These are phyloP conservation scores for Paguma larvata DNA, from an alignment of 2,797 vertebrate species.

Conservation along the genomic window DNA sequence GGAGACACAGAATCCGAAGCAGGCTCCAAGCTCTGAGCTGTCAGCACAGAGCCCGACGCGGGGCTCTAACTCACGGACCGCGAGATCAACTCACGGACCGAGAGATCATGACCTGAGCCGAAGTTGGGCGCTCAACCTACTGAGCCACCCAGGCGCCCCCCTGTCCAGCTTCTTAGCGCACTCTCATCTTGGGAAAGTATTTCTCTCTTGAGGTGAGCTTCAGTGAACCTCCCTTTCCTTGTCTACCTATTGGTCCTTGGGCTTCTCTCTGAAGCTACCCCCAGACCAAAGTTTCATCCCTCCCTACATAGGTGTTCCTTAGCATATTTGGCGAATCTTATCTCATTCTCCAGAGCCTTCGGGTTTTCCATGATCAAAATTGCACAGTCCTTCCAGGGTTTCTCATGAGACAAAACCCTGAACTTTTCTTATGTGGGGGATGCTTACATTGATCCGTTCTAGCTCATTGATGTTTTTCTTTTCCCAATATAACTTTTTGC, in stretches of 20 bases:
- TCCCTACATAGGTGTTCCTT: background rate
- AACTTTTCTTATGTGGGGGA: background rate
- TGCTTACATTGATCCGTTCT: slow-evolving; percentile 39
- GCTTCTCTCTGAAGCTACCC: background rate
- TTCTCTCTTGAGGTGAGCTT: background rate
- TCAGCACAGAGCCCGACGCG: no score
- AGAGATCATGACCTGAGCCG: no score
- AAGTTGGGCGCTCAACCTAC: no score
- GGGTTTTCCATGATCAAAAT: slow-evolving; percentile 5
- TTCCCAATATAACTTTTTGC: background rate
- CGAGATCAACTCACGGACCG: no score
- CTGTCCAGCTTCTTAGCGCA: background rate
- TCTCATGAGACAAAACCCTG: background rate
- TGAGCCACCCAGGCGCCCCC: no score
- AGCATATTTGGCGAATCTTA: background rate
- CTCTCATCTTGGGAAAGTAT: background rate
- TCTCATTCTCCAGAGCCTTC: background rate
- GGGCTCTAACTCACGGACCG: no score
- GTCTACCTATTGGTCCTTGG: background rate
- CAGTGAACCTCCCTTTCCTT: background rate
- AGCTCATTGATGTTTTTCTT: background rate
- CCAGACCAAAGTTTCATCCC: background rate
- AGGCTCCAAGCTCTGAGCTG: no score
- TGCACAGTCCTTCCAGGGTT: background rate
- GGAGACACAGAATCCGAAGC: no score